A percentile compares a stretch with the other conserved stretches of the same genome.
These are phyloP conservation scores for Drosophila melanica DNA, from an alignment of 1,140 invertebrate species.

Conservation along the genomic window DNA sequence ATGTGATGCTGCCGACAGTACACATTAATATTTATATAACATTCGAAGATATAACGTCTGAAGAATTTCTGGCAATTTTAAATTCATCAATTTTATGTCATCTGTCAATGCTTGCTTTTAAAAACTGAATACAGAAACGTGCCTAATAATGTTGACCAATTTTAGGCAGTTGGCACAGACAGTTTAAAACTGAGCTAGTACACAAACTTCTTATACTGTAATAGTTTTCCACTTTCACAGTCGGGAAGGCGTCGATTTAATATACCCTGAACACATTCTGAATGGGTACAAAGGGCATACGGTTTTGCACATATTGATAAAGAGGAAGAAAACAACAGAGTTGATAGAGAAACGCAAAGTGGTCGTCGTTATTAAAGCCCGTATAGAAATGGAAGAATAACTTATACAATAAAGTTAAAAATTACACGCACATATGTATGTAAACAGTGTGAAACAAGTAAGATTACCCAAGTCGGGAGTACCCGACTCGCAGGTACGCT, in stretches of 20 bases:
- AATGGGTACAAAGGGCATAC: too few relatives aligned
- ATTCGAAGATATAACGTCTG: constrained; percentile 40
- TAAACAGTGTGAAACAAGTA: too few relatives aligned
- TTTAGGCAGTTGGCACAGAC: background rate
- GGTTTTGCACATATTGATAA: too few relatives aligned
- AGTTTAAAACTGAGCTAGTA: background rate
- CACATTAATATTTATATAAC: constrained; percentile 13
- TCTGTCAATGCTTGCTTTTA: constrained; percentile 35
- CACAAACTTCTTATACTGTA: background rate
- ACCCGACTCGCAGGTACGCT: too few relatives aligned
- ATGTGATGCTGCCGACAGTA: constrained; percentile 3
- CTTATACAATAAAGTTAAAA: too few relatives aligned
- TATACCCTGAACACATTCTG: too few relatives aligned
- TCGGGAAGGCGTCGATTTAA: background rate
- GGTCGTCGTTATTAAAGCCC: too few relatives aligned
- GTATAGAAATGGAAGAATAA: too few relatives aligned
- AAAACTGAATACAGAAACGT: constrained; percentile 30
- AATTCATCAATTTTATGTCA: constrained; percentile 53
- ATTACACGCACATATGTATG: too few relatives aligned
- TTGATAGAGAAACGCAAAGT: too few relatives aligned
- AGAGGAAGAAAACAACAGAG: too few relatives aligned
- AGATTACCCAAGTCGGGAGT: too few relatives aligned
- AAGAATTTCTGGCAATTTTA: constrained; percentile 31
- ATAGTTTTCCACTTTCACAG: constrained; percentile 4
- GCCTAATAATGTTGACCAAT: constrained; percentile 23